phyloP scores from a whole-genome alignment of 2,888 invertebrate species.

The Romanomermis culicivorax region DNA sequence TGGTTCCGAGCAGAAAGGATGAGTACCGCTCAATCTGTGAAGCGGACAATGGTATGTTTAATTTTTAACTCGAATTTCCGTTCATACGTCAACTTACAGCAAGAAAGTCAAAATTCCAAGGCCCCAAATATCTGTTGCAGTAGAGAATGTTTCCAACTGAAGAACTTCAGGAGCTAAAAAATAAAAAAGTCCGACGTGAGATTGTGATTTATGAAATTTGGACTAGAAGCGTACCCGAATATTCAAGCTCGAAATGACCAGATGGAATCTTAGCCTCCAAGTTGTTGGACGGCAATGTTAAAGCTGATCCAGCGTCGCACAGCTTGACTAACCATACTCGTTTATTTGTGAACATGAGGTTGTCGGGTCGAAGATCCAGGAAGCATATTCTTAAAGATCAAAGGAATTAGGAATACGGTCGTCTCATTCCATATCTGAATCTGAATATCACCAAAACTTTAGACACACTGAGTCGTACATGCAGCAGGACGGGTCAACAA shows the following conservation, averaged over 20 bases:
- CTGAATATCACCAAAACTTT: neutral
- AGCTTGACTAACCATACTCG: slow-evolving; percentile 50
- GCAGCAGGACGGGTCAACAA: no score
- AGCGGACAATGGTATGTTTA: neutral
- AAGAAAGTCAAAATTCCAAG: slow-evolving; percentile 75
- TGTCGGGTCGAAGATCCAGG: slow-evolving; percentile 75
- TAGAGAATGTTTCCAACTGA: slow-evolving; percentile 61
- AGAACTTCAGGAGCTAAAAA: slow-evolving; percentile 61
- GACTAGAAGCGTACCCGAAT: neutral
- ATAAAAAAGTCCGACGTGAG: neutral
- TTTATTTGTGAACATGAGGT: slow-evolving; percentile 69
- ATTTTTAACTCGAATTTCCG: neutral
- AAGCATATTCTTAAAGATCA: slow-evolving; percentile 43
- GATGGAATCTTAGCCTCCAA: neutral
- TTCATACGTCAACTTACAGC: slow-evolving; percentile 36
- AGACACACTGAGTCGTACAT: neutral
- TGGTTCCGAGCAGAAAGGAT: slow-evolving; percentile 64
- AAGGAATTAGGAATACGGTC: no score
- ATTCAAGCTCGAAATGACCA: neutral
- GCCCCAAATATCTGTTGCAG: slow-evolving; percentile 77
- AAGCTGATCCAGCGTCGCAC: slow-evolving; percentile 40
- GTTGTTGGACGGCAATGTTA: neutral
- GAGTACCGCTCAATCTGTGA: slow-evolving; percentile 55
- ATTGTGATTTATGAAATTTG: neutral
- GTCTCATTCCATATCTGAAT: no score